Conservation (phyloP, 2,113 vertebrate species). For the Lathamus discolor region DNA sequence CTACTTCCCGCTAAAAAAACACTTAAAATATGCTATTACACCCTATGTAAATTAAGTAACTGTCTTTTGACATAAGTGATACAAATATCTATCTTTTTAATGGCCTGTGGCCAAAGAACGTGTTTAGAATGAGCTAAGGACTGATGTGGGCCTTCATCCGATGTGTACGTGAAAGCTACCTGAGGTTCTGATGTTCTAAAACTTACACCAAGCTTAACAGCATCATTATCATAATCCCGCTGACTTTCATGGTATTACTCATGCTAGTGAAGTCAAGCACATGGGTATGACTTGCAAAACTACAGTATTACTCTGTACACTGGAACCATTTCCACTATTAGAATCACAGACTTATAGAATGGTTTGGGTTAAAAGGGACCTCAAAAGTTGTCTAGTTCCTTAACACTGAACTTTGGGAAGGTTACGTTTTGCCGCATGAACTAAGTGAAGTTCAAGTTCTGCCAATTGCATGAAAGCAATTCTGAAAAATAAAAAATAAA, state of each 20-base stretch:
- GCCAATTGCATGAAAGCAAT: background rate
- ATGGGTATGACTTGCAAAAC: background rate
- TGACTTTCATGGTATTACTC: background rate
- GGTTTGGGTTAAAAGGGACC: background rate
- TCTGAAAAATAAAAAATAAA: background rate
- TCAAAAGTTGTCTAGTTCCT: background rate
- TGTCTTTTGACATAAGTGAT: background rate
- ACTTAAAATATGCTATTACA: background rate
- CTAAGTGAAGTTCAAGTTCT: background rate
- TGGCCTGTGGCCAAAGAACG: background rate
- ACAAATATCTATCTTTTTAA: background rate
- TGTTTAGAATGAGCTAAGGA: background rate
- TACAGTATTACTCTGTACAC: background rate
- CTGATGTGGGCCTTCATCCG: background rate
- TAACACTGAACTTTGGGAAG: background rate
- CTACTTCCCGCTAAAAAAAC: background rate
- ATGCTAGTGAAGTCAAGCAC: background rate
- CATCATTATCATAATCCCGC: accelerated
- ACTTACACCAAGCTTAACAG: background rate
- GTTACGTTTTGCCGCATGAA: background rate
- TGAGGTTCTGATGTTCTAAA: background rate
- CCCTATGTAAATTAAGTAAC: background rate
- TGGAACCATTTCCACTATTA: background rate
- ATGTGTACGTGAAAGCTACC: background rate
- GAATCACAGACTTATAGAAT: background rate